Base-by-base conservation (phyloP, 2,113 vertebrate genomes). In the Lagopus muta region DNA sequence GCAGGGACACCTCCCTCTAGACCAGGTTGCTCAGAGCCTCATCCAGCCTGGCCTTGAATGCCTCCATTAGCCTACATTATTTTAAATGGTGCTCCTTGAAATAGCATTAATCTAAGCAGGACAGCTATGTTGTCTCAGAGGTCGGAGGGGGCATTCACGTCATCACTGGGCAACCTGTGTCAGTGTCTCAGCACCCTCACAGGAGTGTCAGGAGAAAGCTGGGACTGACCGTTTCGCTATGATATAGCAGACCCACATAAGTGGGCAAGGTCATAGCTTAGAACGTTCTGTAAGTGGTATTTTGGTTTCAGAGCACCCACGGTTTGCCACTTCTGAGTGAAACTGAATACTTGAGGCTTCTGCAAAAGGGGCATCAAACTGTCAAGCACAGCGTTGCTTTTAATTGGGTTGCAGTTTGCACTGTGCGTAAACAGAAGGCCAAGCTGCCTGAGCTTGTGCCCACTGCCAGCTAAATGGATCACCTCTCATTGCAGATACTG, bases 201-300 rank as follows among this genome's bases (percentile, higher is more conserved):
- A 86, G 88, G 61, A 94, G 80, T 48, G 73, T 58, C 86, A 78
- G n/a, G 14, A 83, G 32, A 84, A 55, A 42, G 38, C 24, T 57
- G 40, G 42, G n/a, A 42, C 13, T 94, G 82, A 79, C 73, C 70
- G 17, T 82, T 66, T 47, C 17, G 5, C 47, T 86, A 3, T 20
- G 0, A 0, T 50, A 8, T 42, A 27, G 10, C 45, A 64, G 45
- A 28, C 52, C 78, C 66, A 13, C 10, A 0, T 30, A 58, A 61
- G 75, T 14, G 47, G 52, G 11, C 43, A 62, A 45, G 24, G 65
- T 57, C 54, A 8, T 21, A 54, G 64, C 48, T 89, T 28, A 71
- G 61, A 73, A 90, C 32, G 72, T 82, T 62, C 60, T 52, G 76
- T 24, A 54, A 72, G 34, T 24, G 6, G 3, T 47, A 19, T 34